phyloP scores from a whole-genome alignment of 2,113 vertebrate genomes.

The Rafetus swinhoei region DNA sequence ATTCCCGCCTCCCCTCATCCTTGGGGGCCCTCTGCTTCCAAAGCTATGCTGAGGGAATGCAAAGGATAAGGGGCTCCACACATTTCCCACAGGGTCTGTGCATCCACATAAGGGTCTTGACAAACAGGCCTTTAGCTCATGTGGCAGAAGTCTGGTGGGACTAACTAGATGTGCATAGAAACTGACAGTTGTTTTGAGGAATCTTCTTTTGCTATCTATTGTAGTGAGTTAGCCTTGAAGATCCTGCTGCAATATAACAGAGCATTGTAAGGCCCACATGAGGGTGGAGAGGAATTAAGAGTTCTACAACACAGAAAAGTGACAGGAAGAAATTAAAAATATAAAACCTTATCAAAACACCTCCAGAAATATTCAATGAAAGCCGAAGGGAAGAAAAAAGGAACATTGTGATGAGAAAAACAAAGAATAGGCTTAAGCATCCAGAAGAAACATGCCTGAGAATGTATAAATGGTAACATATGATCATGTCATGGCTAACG shows the following conservation, averaged over 20 bases:
- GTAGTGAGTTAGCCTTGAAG: not conserved
- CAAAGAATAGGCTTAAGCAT: not conserved
- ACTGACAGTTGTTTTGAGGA: not conserved
- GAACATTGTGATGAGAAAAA: not conserved
- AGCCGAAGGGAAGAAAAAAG: not conserved
- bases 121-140: not conserved
- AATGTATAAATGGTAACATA: not conserved
- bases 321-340: constrained; percentile 48
- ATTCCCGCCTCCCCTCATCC: not conserved
- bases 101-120: not conserved
- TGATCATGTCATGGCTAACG: not conserved
- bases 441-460: not conserved
- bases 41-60: not conserved
- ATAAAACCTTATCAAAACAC: not conserved
- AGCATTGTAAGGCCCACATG: not conserved
- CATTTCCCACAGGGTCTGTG: not conserved
- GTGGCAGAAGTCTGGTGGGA: not conserved
- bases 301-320: constrained; percentile 8
- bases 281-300: not conserved
- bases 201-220: not conserved
- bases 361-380: not conserved
- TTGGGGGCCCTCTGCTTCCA: not conserved
- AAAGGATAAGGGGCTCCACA: not conserved
- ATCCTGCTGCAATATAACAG: not conserved
- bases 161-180: not conserved